phyloP scores from a whole-genome alignment of 2,888 invertebrate species.

The Bhutanitis thaidina region DNA sequence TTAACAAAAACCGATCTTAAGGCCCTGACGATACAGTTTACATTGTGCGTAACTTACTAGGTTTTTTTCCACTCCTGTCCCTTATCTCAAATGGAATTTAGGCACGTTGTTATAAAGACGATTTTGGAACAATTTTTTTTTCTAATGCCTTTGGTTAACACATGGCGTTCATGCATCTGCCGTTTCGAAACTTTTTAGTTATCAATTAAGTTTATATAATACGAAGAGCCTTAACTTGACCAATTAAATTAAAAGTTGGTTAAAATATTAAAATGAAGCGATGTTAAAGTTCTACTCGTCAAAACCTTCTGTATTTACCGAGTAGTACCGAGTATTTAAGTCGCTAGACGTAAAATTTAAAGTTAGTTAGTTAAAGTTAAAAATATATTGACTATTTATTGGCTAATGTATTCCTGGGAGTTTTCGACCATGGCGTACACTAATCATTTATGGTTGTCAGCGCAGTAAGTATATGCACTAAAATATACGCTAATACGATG shows the following conservation, averaged over 20 bases:
- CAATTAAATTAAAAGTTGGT: not conserved
- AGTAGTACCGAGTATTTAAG: no score
- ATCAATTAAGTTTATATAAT: slow-evolving; percentile 11
- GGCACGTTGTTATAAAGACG: slow-evolving; percentile 18
- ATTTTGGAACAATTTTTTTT: slow-evolving; percentile 29
- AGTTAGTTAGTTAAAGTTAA: no score
- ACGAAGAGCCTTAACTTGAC: not conserved
- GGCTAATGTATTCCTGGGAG: no score
- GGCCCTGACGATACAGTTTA: slow-evolving; percentile 6
- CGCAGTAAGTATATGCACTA: no score
- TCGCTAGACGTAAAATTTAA: no score
- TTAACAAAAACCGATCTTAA: slow-evolving; percentile 13
- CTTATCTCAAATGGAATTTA: slow-evolving; percentile 20
- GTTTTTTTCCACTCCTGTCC: slow-evolving; percentile 10
- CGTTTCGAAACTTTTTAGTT: slow-evolving; percentile 19
- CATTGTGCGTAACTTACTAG: not conserved
- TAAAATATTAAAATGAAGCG: not conserved
- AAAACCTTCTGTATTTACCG: no score
- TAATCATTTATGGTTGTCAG: no score
- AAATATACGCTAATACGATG: no score
- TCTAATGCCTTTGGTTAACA: slow-evolving; percentile 35
- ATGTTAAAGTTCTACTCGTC: no score
- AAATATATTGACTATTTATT: no score
- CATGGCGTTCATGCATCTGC: slow-evolving; percentile 45
- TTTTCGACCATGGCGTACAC: no score